Evolutionary conservation across 2,888 invertebrate species (phyloP).

Genomic region (Euzophera pinguis): DNA sequence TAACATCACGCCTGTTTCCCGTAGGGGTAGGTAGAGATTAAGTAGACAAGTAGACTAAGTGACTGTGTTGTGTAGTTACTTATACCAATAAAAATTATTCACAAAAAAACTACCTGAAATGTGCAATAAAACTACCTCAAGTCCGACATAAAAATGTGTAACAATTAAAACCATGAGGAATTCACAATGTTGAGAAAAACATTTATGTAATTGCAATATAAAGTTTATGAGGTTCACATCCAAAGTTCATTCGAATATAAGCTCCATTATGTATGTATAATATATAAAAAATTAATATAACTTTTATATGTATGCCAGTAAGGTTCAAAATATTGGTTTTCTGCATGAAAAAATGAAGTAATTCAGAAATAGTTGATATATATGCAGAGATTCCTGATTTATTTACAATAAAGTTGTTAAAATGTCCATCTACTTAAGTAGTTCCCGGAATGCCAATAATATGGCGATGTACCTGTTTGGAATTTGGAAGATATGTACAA

Average conservation of each 20-base stretch:
- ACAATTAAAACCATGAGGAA: conserved; percentile 38
- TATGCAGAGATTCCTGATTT: conserved; percentile 4
- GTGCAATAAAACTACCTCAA: conserved; percentile 34
- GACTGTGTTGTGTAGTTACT: too few species aligned
- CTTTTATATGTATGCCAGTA: background rate
- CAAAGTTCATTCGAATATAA: background rate
- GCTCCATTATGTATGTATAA: background rate
- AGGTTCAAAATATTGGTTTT: background rate
- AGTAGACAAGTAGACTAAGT: too few species aligned
- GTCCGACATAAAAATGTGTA: conserved; percentile 41
- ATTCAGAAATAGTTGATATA: conserved; percentile 8
- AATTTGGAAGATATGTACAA: background rate
- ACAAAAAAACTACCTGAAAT: too few species aligned
- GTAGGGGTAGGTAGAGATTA: too few species aligned
- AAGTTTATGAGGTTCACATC: conserved; percentile 7
- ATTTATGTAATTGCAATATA: conserved; percentile 34
- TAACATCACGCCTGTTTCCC: too few species aligned
- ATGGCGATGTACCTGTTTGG: background rate
- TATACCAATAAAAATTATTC: too few species aligned
- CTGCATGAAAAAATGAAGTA: conserved; percentile 9
- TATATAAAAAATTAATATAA: background rate
- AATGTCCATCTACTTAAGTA: conserved; percentile 1
- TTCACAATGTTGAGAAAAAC: conserved; percentile 30
- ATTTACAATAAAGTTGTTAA: conserved; percentile 12
- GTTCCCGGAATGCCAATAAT: conserved; percentile 4